These are phyloP conservation scores for Galemys pyrenaicus DNA, from an alignment of 2,113 vertebrate species.

Conservation along the genomic window DNA sequence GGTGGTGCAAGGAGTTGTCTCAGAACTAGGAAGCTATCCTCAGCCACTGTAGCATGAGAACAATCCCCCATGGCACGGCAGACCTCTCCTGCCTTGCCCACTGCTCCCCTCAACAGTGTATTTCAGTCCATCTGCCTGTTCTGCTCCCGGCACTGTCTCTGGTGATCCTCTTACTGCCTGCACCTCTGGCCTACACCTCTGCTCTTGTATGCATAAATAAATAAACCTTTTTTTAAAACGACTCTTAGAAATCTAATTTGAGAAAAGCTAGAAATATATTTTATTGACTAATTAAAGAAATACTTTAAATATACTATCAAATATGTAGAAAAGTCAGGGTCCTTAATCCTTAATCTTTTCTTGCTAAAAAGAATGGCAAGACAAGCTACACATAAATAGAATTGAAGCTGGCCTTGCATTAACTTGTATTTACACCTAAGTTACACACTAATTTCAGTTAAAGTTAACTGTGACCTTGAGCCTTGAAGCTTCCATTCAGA, in stretches of 20 bases:
- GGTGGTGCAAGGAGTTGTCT: too few relatives aligned
- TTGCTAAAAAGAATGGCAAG: conserved; percentile 38
- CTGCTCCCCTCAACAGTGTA: too few relatives aligned
- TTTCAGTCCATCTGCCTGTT: too few relatives aligned
- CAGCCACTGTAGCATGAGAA: too few relatives aligned
- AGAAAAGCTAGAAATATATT: conserved; percentile 44
- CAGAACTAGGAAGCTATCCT: too few relatives aligned
- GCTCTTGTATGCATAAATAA: too few relatives aligned
- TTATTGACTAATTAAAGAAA: conserved; percentile 26
- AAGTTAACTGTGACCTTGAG: conserved; percentile 22
- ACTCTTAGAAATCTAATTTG: conserved; percentile 16
- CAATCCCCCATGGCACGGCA: too few relatives aligned
- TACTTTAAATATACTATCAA: conserved; percentile 17
- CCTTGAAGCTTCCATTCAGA: neutral
- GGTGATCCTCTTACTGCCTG: too few relatives aligned
- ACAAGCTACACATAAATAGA: neutral
- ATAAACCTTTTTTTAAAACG: too few relatives aligned
- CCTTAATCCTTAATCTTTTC: neutral
- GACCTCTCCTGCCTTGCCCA: too few relatives aligned
- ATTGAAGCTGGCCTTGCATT: neutral
- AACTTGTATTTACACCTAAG: neutral
- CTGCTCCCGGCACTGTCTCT: too few relatives aligned
- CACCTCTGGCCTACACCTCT: too few relatives aligned
- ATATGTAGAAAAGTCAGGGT: neutral
- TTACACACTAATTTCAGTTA: neutral